Base-by-base conservation (phyloP, 2,888 invertebrate genomes). In the Loripinus fragilis region DNA sequence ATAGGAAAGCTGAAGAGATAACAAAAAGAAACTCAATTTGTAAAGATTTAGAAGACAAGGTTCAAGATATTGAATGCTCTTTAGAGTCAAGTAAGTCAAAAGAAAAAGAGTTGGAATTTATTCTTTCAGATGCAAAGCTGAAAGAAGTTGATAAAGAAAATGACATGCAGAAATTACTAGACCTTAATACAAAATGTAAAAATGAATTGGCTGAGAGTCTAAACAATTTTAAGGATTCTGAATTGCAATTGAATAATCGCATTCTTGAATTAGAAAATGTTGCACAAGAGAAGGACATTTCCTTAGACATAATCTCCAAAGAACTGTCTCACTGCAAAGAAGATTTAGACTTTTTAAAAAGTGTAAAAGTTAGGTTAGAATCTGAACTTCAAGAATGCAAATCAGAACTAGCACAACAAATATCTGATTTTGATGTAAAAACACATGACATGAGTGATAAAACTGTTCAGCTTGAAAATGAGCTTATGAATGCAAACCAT, bases 41-140 rank as follows among this genome's bases (percentile, higher is more conserved):
- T 55, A 30, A n/a, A 28, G 45, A n/a, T 12, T 55, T 74, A 25
- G 74, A 71, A 68, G 72, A 66, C 1, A 71, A 50, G 55, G 38
- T 45, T 17, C 41, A 60, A 23, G 17, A 23, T 8, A 33, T 67
- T 28, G 71, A 72, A 52, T 25, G 25, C 20, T 25, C 15, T 42
- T 33, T 67, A 8, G 20, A 7, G n/a, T 42, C 28, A 67, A 3
- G 15, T 1, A 42, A 20, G 12, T 42, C 28, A 12, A 15, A 23
- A 8, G 10, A 23, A 45, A 23, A 42, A 10, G 67, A 67, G 25
- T 23, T 30, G 12, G 28, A 42, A 38, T 45, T 42, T 42, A 10
- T 71, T 42, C n/a, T 76, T 33, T 33, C n/a, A 33, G 67, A 55
- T 28, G 35, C 23, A 20, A 71, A 67, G 35, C 55, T 60, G 12